These are phyloP conservation scores for Lepidonotus clava DNA, from an alignment of 2,888 invertebrate genomes.

Conservation along the genomic window DNA sequence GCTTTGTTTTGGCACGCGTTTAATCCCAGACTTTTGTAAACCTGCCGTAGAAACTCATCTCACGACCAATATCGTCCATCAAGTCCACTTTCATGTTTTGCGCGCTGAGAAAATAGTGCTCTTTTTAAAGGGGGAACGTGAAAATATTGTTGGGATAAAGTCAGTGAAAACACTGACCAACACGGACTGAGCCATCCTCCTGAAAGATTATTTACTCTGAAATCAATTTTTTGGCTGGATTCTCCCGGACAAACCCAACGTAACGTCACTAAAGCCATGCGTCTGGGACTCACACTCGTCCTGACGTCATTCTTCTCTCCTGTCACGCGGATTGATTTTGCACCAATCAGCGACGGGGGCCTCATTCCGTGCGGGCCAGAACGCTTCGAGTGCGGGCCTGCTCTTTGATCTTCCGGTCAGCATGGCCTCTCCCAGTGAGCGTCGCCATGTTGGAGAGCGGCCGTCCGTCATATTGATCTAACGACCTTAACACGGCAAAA, in stretches of 20 bases:
- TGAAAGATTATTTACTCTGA: background rate
- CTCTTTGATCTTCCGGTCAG: background rate
- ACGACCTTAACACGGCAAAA: constrained; percentile 3
- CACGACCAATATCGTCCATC: background rate
- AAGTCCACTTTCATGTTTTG: background rate
- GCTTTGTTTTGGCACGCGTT: background rate
- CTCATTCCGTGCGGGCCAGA: constrained; percentile 8
- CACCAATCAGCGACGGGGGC: background rate
- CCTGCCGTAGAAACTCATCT: background rate
- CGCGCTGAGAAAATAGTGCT: background rate
- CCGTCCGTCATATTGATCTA: background rate
- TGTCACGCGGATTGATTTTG: constrained; percentile 28
- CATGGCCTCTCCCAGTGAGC: background rate
- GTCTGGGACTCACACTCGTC: background rate
- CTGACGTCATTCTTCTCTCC: too few species aligned
- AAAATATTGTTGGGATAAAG: too few species aligned
- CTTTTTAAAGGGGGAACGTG: too few species aligned
- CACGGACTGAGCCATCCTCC: too few species aligned
- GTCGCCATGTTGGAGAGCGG: background rate
- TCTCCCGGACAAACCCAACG: background rate
- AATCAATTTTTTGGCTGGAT: background rate
- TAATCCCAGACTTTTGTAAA: background rate
- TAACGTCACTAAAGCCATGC: background rate
- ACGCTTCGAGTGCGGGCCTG: background rate
- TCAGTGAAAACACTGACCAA: too few species aligned